Evolutionary conservation across 1,140 invertebrate genomes (phyloP), one percentile per base, ranked within the genome.

Genomic region (Panagrolaimus sp.): DNA sequence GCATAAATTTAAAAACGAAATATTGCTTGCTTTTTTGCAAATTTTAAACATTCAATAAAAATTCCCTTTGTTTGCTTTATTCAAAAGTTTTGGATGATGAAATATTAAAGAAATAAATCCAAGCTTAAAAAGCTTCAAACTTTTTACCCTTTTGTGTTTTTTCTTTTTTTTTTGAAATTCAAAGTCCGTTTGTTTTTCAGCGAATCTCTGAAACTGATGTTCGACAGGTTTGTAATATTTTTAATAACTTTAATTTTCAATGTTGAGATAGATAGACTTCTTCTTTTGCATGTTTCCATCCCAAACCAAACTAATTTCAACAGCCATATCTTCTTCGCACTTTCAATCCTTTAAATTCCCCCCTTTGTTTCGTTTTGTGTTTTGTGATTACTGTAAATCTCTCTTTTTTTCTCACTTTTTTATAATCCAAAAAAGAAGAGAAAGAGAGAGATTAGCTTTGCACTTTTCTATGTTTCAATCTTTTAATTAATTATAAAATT

Each of bases 181-280:
- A 38, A 38, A 38, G 32, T 38, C 26, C 70, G 43, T 76, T 68
- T 65, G 52, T 62, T 62, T 79, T 81, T 79, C 69, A 82, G 80
- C 72, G 80, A 67, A 83, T 82, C 68, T 83, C 81, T 10, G 80
- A 82, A 55, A 82, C 80, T 21, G 80, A 82, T 55, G 80, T 82
- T 38, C 79, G 80, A 10, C 80, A 82, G 77, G 81, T 83, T 48
- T 75, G 78, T 76, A 47, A 15, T 4, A 4, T 38, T 38, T 38
- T 38, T 38, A 38, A 38, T 38, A 4, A 38, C 2, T 38, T 38
- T 4, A 38, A 7, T 38, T 38, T 4, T 38, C 32, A 38, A 4
- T 38, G 32, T 38, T 38, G 2, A 38, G 32, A n/a, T n/a, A n/a
- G n/a, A n/a, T 38, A 38, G 32, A 4, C 7, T 38, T 38, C 7